phyloP scores from a whole-genome alignment of 2,888 invertebrate species.

The Noctuana brunneofusca region DNA sequence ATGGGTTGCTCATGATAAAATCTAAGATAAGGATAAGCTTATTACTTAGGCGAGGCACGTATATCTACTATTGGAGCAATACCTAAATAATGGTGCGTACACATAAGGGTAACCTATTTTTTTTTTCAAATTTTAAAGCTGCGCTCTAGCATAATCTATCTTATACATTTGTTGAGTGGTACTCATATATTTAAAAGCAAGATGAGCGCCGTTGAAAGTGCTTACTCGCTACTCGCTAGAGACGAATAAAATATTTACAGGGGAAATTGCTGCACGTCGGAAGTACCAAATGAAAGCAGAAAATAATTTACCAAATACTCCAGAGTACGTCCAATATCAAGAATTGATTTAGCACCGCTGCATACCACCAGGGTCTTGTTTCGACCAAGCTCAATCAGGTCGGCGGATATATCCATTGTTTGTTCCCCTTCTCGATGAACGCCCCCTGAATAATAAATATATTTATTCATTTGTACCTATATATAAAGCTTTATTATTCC shows the following conservation, averaged over 20 bases:
- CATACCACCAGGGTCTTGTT: slow-evolving; percentile 95
- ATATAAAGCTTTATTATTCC: too few species aligned
- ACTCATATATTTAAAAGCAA: slow-evolving; percentile 32
- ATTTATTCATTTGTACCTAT: too few species aligned
- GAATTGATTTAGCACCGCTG: slow-evolving; percentile 97
- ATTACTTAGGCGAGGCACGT: too few species aligned
- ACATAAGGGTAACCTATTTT: too few species aligned
- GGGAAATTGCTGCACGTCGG: slow-evolving; percentile 26
- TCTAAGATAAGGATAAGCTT: too few species aligned
- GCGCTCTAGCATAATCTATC: slow-evolving; percentile 8
- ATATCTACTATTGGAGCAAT: too few species aligned
- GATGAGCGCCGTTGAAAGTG: slow-evolving; percentile 28
- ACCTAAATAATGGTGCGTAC: too few species aligned
- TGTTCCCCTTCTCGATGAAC: slow-evolving; percentile 94
- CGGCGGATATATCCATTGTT: slow-evolving; percentile 97
- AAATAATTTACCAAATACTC: slow-evolving; percentile 90
- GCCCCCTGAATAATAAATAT: slow-evolving; percentile 84
- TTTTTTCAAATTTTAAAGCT: background rate
- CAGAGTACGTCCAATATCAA: slow-evolving; percentile 96
- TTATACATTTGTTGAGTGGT: slow-evolving; percentile 28
- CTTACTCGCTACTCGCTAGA: slow-evolving; percentile 31
- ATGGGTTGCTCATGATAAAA: too few species aligned
- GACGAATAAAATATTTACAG: slow-evolving; percentile 27
- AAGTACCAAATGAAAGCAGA: slow-evolving; percentile 17
- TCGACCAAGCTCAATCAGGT: slow-evolving; percentile 94